These are phyloP conservation scores for Adelges cooleyi DNA, from an alignment of 1,140 invertebrate species.

Conservation along the genomic window DNA sequence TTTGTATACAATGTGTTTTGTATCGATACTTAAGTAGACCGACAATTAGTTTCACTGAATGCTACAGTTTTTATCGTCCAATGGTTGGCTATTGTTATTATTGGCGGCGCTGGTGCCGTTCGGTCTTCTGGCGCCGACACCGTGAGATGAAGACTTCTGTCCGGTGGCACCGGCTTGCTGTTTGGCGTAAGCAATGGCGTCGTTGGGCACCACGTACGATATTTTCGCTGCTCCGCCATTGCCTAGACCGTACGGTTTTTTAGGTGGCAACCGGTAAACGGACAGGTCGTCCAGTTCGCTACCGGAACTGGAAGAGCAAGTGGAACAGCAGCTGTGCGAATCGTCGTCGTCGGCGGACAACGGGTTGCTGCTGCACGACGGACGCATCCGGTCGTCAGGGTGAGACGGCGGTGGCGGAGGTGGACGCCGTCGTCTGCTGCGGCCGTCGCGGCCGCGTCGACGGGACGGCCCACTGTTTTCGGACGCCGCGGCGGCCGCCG, in stretches of 20 bases:
- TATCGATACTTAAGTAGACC: too few species aligned
- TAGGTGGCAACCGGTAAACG: slow-evolving; percentile 1
- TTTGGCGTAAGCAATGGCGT: slow-evolving; percentile 24
- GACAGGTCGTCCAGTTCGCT: slow-evolving; percentile 19
- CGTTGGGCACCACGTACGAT: slow-evolving; percentile 13
- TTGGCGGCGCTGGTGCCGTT: too few species aligned
- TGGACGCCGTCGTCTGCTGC: neutral
- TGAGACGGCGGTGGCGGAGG: neutral
- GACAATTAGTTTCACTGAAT: too few species aligned
- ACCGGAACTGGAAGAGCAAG: slow-evolving; percentile 16
- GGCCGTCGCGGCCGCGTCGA: neutral
- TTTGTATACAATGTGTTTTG: too few species aligned
- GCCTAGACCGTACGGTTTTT: neutral
- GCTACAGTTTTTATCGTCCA: too few species aligned
- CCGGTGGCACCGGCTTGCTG: neutral
- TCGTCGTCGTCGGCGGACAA: neutral
- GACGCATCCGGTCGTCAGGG: too few species aligned
- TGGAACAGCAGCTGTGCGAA: slow-evolving; percentile 13
- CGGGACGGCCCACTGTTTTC: too few species aligned
- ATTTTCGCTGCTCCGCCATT: neutral
- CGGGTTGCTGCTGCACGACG: neutral
- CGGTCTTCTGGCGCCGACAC: too few species aligned
- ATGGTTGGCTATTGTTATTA: too few species aligned
- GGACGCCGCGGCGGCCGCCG: neutral
- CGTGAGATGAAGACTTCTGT: too few species aligned